phyloP scores from a whole-genome alignment of 2,888 invertebrate genomes.

The Ommatoiulus sabulosus region DNA sequence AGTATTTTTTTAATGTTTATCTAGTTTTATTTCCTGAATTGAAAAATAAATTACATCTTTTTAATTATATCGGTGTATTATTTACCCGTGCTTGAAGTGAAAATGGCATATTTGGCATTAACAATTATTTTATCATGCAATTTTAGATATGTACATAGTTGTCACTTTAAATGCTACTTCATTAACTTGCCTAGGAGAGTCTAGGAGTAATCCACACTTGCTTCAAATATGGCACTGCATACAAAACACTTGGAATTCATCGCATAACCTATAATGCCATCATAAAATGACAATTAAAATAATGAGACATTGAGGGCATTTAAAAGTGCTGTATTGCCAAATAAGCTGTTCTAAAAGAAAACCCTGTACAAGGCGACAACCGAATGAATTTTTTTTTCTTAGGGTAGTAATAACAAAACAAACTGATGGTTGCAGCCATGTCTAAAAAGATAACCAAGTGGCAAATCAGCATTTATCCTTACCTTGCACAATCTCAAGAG shows the following conservation, averaged over 20 bases:
- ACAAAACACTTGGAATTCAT: neutral
- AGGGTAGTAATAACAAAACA: too few species aligned
- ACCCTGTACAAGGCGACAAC: too few species aligned
- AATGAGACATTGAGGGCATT: too few species aligned
- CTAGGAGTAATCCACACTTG: neutral
- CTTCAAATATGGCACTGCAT: neutral
- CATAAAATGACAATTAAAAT: neutral
- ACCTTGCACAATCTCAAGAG: neutral
- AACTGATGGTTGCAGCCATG: too few species aligned
- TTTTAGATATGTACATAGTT: neutral
- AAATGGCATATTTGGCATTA: neutral
- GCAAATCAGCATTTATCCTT: neutral
- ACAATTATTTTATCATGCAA: neutral
- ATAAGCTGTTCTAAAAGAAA: too few species aligned
- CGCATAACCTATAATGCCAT: neutral
- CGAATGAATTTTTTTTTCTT: too few species aligned
- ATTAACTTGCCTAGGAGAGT: neutral
- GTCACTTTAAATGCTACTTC: neutral
- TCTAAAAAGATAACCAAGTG: neutral
- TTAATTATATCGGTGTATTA: neutral
- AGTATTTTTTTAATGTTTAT: neutral
- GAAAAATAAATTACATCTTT: slow-evolving; percentile 12
- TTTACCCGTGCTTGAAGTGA: neutral
- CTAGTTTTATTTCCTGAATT: slow-evolving; percentile 19
- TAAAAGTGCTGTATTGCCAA: too few species aligned